phyloP scores from a whole-genome alignment of 2,113 vertebrate species.

The Hydropotes inermis region DNA sequence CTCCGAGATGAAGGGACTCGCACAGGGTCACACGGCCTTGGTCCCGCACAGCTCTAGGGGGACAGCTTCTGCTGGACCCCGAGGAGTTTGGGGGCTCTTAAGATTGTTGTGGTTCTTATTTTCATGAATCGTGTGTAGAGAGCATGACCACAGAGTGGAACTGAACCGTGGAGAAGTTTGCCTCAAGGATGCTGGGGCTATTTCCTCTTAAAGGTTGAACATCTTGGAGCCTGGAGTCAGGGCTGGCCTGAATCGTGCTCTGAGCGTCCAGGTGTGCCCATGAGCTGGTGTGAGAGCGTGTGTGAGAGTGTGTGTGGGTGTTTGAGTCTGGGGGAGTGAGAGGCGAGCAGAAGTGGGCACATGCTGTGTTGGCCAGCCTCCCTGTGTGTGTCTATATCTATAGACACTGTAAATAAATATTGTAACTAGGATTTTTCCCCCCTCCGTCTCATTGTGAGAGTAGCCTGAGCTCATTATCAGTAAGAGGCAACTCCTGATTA shows the following conservation, averaged over 20 bases:
- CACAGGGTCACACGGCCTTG: not conserved
- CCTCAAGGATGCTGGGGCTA: not conserved
- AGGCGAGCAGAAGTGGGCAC: not conserved
- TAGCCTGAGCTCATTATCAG: not conserved
- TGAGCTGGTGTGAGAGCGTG: not conserved
- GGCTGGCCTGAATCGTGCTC: not conserved
- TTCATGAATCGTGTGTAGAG: not conserved
- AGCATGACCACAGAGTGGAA: not conserved
- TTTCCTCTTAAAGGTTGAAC: not conserved
- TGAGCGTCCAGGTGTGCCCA: not conserved
- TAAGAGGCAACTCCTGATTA: not conserved
- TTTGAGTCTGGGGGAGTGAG: not conserved
- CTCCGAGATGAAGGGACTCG: not conserved
- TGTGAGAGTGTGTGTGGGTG: not conserved
- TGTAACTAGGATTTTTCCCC: not conserved
- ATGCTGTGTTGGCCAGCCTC: not conserved
- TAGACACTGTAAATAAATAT: not conserved
- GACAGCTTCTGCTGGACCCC: not conserved
- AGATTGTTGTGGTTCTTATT: not conserved
- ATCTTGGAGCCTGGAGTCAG: not conserved
- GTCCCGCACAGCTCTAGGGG: rapidly evolving
- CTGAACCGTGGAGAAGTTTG: not conserved
- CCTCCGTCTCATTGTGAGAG: not conserved
- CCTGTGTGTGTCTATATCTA: not conserved
- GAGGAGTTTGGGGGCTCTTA: not conserved